Evolutionary conservation across 2,113 vertebrate genomes (phyloP).

Genomic region (Equus quagga): DNA sequence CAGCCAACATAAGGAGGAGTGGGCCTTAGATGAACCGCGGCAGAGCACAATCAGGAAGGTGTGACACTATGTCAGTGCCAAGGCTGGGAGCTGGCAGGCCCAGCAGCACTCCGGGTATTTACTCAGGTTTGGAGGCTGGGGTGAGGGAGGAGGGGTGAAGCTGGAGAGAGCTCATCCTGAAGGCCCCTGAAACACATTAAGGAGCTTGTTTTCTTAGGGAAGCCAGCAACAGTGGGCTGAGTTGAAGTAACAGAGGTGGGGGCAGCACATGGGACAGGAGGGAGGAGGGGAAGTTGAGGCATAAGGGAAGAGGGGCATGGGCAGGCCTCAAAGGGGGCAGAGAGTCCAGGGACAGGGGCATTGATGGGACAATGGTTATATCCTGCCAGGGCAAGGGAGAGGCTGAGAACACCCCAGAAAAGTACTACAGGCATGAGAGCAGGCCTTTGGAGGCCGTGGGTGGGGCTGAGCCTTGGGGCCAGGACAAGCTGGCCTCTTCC

Average conservation of each 20-base stretch:
- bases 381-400: neutral
- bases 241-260: neutral
- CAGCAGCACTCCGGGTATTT: neutral
- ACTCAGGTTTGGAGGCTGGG: too few species aligned
- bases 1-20: neutral
- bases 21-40: neutral
- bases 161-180: neutral
- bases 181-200: neutral
- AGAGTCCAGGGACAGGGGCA: neutral
- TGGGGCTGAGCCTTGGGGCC: neutral
- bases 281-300: neutral
- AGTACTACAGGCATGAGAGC: accelerated
- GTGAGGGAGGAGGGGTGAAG: neutral
- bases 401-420: neutral
- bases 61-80: accelerated
- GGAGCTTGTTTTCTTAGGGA: neutral
- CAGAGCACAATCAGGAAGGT: neutral
- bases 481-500: neutral
- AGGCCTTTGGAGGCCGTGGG: neutral
- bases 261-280: too few species aligned
- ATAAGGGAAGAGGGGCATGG: neutral
- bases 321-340: neutral
- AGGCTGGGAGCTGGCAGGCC: accelerated
- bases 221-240: neutral
- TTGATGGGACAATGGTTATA: neutral